These are phyloP conservation scores for Catostylus mosaicus DNA, from an alignment of 30 jellyfish, hydroid and myxozoan species.

Conservation along the genomic window DNA sequence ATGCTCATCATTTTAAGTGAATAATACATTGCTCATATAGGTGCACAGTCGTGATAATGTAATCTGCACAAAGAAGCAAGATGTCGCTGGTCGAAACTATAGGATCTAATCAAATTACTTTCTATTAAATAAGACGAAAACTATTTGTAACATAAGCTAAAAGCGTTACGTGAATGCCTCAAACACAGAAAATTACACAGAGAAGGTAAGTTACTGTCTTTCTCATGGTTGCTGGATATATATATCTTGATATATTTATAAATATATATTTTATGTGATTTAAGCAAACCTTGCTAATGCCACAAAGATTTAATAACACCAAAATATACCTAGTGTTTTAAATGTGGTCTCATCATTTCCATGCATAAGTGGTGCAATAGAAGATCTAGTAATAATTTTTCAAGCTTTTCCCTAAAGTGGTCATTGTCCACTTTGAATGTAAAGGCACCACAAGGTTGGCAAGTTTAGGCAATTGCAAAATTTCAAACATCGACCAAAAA, in stretches of 20 bases:
- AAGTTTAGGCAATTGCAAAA: too few relatives aligned
- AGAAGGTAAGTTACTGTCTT: not conserved
- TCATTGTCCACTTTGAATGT: too few relatives aligned
- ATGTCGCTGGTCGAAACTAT: not conserved
- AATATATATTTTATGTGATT: not conserved
- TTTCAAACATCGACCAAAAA: too few relatives aligned
- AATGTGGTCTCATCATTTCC: too few relatives aligned
- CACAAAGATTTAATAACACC: not conserved
- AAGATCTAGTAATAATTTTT: too few relatives aligned
- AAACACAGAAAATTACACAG: not conserved
- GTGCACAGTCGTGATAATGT: not conserved
- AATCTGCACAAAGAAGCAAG: not conserved
- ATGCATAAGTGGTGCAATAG: too few relatives aligned
- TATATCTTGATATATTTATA: not conserved
- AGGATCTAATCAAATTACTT: not conserved
- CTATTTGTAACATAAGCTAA: constrained; percentile 1
- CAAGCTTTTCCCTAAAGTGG: too few relatives aligned
- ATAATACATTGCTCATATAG: not conserved
- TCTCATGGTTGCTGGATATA: not conserved
- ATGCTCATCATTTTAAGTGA: not conserved
- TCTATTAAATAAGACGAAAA: not conserved
- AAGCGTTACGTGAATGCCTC: constrained; percentile 3
- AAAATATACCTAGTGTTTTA: too few relatives aligned
- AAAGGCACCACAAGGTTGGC: too few relatives aligned
- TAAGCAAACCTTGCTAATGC: not conserved